Conservation (phyloP, 2,113 vertebrate species). For the Peromyscus maniculatus region DNA sequence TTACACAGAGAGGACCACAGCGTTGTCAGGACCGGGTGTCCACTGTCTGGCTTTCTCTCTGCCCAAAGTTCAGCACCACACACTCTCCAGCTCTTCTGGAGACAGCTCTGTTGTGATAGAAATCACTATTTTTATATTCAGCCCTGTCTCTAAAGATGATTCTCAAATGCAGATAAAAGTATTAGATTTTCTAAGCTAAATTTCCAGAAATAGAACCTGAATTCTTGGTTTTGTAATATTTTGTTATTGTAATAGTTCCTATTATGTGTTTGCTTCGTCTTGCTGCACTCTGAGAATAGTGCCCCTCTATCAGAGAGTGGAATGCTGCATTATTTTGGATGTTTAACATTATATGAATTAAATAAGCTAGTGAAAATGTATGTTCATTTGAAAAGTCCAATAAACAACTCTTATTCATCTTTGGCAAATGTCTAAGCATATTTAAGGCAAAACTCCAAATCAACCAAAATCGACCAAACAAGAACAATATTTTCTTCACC, state of each 20-base stretch:
- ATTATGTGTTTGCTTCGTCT: not conserved
- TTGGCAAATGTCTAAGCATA: not conserved
- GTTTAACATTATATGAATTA: not conserved
- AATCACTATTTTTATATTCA: not conserved
- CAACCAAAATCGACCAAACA: not conserved
- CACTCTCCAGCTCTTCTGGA: not conserved
- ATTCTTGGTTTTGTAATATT: not conserved
- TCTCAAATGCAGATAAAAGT: not conserved
- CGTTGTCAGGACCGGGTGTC: not conserved
- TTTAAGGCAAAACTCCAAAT: not conserved
- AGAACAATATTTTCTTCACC: not conserved
- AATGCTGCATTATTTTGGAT: not conserved
- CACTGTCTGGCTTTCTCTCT: fast-evolving
- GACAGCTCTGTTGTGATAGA: not conserved
- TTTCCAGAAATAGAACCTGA: not conserved
- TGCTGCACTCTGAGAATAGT: not conserved
- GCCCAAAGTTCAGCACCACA: not conserved
- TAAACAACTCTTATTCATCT: not conserved
- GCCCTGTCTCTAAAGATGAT: not conserved
- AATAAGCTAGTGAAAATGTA: not conserved
- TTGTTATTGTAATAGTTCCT: not conserved
- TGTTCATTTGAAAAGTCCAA: not conserved
- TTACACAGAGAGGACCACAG: not conserved
- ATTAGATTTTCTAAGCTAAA: not conserved
- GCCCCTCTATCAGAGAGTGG: not conserved